A percentile compares a stretch with the other conserved stretches of the same genome.
Evolutionary conservation across 2,888 invertebrate species (phyloP).

Genomic region (Hipparchia sbordonii): DNA sequence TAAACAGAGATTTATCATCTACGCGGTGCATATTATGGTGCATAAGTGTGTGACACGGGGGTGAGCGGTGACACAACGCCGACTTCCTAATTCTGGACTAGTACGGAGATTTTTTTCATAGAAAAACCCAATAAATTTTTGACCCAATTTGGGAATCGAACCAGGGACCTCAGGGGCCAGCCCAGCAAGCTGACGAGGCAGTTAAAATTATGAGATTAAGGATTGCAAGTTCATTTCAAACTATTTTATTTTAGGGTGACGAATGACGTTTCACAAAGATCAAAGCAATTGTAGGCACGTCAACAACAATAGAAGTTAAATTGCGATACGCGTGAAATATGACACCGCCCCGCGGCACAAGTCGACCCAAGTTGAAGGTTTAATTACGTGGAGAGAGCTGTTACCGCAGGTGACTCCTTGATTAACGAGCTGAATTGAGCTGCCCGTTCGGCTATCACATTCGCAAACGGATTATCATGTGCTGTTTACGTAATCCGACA

Average conservation of each 20-base stretch:
- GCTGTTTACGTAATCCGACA: constrained; percentile 54
- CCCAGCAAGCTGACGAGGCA: no score
- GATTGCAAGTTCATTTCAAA: no score
- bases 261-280: not conserved
- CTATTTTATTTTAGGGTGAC: not conserved
- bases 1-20: no score
- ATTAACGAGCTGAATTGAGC: constrained; percentile 78
- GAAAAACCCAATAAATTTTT: no score
- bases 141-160: no score
- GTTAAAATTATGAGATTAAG: no score
- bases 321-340: constrained; percentile 75
- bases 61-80: no score
- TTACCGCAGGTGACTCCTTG: constrained; percentile 82
- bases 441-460: constrained; percentile 77
- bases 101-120: no score
- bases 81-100: no score
- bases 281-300: not conserved
- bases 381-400: constrained; percentile 79
- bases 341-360: constrained; percentile 73
- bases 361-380: constrained; percentile 77
- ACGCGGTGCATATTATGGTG: no score
- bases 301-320: constrained; percentile 44
- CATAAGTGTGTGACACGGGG: no score
- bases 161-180: no score
- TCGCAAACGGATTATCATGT: constrained; percentile 75